Evolutionary conservation across 2,113 vertebrate genomes (phyloP), one percentile per base, ranked within the genome.

Genomic region (Heterotis niloticus): DNA sequence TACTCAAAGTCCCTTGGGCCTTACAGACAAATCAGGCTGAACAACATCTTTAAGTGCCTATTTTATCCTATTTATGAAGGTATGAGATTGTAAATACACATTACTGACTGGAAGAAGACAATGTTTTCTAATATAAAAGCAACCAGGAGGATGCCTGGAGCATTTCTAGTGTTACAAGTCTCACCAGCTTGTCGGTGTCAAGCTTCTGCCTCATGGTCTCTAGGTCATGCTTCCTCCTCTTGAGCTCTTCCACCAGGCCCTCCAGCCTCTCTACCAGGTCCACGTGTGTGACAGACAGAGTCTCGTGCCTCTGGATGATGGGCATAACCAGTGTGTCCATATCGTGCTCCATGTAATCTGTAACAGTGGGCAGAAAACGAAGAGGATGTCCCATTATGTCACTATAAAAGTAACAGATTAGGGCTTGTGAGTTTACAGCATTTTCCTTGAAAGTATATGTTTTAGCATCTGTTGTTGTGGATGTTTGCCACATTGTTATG

Each of bases 301-400:
- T 88, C 81, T 90, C 79, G 0, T 93, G 88, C 52, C 89, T 91
- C 18, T 86, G 83, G 59, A 92, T 90, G 77, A 94, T 83, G 72
- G 90, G 83, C 85, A 80, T 87, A 14, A 90, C 81, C 52, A 77
- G 72, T 1, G 87, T 81, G 9, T 90, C 88, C 17, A 86, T 83
- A 5, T 54, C 11, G 0, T 83, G 81, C 34, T 92, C 88, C 64
- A 83, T 76, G 79, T 87, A 86, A 82, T 78, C 57, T 13, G 76
- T 71, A 80, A 64, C 76, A 23, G 60, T 0, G 28, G 80, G 69
- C 18, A n/a, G 67, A 26, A 62, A 44, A n/a, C 59, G 18, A 7
- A 28, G 26, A 74, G 57, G 16, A 1, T 24, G 14, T n/a, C 23
- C 34, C 69, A 51, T 72, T 18, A 65, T 4, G 23, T n/a, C 17